Evolutionary conservation across 2,888 invertebrate species (phyloP).

Genomic region (Lepidochrysops patricia): DNA sequence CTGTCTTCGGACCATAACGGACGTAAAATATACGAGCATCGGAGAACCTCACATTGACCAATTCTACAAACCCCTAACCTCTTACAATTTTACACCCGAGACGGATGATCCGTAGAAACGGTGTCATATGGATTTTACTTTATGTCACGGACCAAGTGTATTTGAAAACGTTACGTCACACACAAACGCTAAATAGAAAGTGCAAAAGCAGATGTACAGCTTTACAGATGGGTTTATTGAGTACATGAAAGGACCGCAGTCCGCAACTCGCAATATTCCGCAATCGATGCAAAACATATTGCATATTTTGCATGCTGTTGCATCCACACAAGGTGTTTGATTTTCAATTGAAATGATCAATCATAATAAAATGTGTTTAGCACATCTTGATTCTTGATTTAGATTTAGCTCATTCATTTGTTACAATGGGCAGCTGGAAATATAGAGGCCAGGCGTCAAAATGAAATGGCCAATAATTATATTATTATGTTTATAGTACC

Average conservation of each 20-base stretch:
- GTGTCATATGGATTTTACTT: too few relatives aligned
- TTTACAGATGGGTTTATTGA: neutral
- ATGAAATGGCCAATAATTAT: too few relatives aligned
- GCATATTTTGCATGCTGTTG: conserved; percentile 33
- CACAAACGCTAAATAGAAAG: conserved; percentile 6
- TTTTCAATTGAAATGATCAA: conserved; percentile 25
- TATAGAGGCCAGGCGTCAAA: too few relatives aligned
- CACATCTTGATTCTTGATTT: conserved; percentile 12
- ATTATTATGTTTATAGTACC: too few relatives aligned
- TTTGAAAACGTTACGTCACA: neutral
- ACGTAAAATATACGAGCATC: too few relatives aligned
- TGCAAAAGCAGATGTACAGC: neutral
- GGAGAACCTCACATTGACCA: too few relatives aligned
- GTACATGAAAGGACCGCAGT: too few relatives aligned
- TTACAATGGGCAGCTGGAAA: neutral
- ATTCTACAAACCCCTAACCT: too few relatives aligned
- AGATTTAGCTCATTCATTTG: neutral
- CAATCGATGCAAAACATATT: conserved; percentile 52
- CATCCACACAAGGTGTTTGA: conserved; percentile 27
- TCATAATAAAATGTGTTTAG: conserved; percentile 20
- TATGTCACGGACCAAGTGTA: too few relatives aligned
- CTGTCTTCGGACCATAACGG: too few relatives aligned
- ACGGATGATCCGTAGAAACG: too few relatives aligned
- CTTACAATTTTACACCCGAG: too few relatives aligned
- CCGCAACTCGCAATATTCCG: conserved; percentile 36